Base-by-base conservation (phyloP, 2,888 invertebrate genomes). In the Sympetrum striolatum region DNA sequence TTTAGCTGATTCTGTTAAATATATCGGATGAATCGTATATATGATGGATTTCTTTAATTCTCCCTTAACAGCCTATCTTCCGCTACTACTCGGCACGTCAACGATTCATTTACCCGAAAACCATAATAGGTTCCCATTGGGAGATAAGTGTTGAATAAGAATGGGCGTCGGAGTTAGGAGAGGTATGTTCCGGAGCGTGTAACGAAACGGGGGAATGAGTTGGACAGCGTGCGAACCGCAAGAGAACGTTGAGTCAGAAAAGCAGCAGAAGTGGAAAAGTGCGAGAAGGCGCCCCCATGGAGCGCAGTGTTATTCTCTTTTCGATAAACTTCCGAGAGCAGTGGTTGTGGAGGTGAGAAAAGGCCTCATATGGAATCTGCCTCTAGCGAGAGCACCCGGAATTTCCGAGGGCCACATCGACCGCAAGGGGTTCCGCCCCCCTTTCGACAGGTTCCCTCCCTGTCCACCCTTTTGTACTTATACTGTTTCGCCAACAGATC, bases 341-440 rank as follows among this genome's bases (percentile, higher is more conserved):
- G 25, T 22, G 73, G 73, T 73, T 31, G 12, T 10, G 22, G 73
- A 73, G 73, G 73, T 73, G 73, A 73, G 31, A 25, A 31, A 31
- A 31, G 73, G 73, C 14, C 31, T 73, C 73, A 73, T 73, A 73
- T 31, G 64, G 64, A 64, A 64, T 22, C n/a, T 25, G 64, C 64
- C 64, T 64, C 64, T 25, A 22, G 64, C 64, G 64, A 64, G 64
- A 64, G 64, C n/a, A 64, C n/a, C 64, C 81, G 81, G 81, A 81
- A 81, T 81, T 81, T 81, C 81, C 81, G 81, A 18, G 31, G 48
- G 53, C 81, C 81, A 53, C 81, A 81, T 81, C 81, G 81, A 81
- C 81, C 81, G 31, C 81, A 53, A 53, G 53, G 81, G 48, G 5
- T 14, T 18, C 60, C 60, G 15, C 18, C 2, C 4, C 64, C 22